Conservation (phyloP, 2,113 vertebrate species). For the Oreochromis aureus region DNA sequence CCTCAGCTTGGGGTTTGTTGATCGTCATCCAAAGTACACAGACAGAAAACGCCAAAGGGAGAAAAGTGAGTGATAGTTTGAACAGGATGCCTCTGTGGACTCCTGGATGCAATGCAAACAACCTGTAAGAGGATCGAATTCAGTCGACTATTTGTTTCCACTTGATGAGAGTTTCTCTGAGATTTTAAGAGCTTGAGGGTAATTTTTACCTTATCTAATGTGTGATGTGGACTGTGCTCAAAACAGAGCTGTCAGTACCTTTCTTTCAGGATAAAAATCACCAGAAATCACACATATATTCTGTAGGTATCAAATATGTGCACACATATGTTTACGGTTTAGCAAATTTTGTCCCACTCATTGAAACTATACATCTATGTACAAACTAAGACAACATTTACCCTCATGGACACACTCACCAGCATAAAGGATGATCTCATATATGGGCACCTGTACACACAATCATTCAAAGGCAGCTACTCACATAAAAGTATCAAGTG, state of each 20-base stretch:
- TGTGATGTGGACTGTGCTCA: background rate
- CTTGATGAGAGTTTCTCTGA: background rate
- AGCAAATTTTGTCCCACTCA: background rate
- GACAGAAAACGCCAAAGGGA: background rate
- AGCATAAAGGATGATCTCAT: slow-evolving; percentile 17
- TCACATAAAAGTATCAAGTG: background rate
- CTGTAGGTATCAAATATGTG: background rate
- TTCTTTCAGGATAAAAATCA: background rate
- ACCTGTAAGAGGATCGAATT: background rate
- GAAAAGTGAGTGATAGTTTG: slow-evolving; percentile 13
- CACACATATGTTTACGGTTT: slow-evolving; percentile 13
- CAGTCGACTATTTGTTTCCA: background rate
- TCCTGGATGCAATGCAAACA: slow-evolving; percentile 33
- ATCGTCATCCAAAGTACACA: slow-evolving; percentile 33
- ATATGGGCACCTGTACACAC: slow-evolving; percentile 6
- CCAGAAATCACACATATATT: background rate
- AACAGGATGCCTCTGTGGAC: slow-evolving; percentile 29
- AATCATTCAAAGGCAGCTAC: background rate
- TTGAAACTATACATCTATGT: background rate
- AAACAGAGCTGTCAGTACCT: slow-evolving; percentile 36
- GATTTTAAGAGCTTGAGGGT: background rate
- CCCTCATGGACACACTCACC: background rate
- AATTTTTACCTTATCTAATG: background rate
- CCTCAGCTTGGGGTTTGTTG: slow-evolving; percentile 32
- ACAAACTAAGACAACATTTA: background rate